These are phyloP conservation scores for Chelmon rostratus DNA, from an alignment of 2,797 vertebrate genomes.

Conservation along the genomic window DNA sequence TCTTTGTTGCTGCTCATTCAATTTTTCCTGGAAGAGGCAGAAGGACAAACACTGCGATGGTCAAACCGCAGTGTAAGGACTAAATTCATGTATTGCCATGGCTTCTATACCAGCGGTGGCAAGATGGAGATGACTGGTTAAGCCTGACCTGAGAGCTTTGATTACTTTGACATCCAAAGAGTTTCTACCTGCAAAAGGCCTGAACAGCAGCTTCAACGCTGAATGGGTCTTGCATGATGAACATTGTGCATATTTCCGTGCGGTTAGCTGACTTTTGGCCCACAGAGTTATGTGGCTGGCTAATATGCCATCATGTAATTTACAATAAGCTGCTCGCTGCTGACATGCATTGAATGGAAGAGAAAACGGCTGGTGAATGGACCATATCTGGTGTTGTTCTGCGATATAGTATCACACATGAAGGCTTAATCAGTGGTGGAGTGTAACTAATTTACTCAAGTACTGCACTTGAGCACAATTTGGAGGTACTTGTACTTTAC, in stretches of 20 bases:
- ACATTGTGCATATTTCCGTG: neutral
- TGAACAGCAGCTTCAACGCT: neutral
- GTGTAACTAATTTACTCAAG: neutral
- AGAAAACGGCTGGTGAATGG: neutral
- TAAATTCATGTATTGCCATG: neutral
- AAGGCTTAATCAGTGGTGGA: neutral
- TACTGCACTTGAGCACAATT: neutral
- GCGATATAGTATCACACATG: neutral
- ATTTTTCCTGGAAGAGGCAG: neutral
- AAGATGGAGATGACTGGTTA: neutral
- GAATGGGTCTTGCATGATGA: neutral
- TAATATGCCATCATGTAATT: neutral
- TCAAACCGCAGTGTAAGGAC: neutral
- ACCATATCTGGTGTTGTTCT: neutral
- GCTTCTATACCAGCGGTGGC: neutral
- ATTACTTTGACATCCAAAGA: neutral
- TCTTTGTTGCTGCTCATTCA: neutral
- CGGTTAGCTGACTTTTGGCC: neutral
- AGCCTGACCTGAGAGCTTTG: neutral
- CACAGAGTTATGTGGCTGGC: neutral
- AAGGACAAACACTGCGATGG: neutral
- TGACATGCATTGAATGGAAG: neutral
- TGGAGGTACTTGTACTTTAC: neutral
- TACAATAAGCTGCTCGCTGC: neutral
- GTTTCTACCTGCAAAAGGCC: neutral